Percentiles rank a stretch among this genome's conserved stretches.
phyloP scores from a whole-genome alignment of 2,797 vertebrate species.

The Ceryle rudis region DNA sequence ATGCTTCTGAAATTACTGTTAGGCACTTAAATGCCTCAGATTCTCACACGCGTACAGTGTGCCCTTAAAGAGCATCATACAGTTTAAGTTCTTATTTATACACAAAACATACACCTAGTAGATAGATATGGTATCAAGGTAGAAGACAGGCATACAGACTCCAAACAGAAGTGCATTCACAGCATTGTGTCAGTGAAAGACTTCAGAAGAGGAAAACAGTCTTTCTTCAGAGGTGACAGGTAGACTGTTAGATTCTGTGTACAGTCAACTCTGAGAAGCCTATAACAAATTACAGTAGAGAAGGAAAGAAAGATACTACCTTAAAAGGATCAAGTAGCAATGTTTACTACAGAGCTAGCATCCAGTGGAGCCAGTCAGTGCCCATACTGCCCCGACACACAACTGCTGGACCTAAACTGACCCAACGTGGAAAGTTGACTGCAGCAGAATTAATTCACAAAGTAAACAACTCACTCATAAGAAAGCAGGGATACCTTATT shows the following conservation, averaged over 20 bases:
- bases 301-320: neutral
- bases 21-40: neutral
- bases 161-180: neutral
- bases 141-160: neutral
- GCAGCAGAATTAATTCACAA: neutral
- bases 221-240: neutral
- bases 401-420: neutral
- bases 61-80: neutral
- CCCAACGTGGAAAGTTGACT: neutral
- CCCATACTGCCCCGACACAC: too few species aligned
- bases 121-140: neutral
- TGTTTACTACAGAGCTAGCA: neutral
- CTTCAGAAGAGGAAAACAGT: neutral
- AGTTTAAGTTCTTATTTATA: neutral
- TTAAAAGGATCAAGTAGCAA: neutral
- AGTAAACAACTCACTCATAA: neutral
- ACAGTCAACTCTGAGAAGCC: neutral
- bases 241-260: neutral
- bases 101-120: neutral
- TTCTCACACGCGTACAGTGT: fast-evolving
- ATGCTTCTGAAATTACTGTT: neutral
- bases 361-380: neutral
- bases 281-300: neutral
- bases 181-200: neutral
- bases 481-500: neutral